These are phyloP conservation scores for Chelidonichthys spinosus DNA, from an alignment of 2,797 vertebrate species.

Conservation along the genomic window DNA sequence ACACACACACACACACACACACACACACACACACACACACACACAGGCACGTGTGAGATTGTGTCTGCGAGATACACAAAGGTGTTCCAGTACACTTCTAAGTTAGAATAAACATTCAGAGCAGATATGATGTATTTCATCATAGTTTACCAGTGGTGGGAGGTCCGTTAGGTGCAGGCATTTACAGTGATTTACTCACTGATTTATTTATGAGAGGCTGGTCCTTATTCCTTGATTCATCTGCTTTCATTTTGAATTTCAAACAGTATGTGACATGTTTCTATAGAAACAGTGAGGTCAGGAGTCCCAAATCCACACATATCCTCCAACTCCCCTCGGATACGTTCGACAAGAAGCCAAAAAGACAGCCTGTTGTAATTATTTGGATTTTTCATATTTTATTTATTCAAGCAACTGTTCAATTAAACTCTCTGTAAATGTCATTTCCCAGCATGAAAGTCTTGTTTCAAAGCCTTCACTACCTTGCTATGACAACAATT, in stretches of 20 bases:
- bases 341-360: background rate
- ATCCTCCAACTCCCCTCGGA: background rate
- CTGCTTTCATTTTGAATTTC: background rate
- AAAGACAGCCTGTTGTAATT: background rate
- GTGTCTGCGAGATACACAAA: constrained; percentile 28
- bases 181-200: background rate
- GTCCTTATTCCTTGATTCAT: background rate
- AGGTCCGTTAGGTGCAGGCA: background rate
- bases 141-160: background rate
- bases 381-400: background rate
- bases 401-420: background rate
- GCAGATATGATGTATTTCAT: constrained; percentile 13
- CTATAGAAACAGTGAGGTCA: background rate
- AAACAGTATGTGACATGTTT: background rate
- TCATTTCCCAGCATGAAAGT: background rate
- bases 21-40: constrained; percentile 8
- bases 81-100: constrained; percentile 2
- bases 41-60: constrained; percentile 46
- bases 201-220: background rate
- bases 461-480: background rate
- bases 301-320: background rate
- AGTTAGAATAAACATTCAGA: constrained; percentile 33
- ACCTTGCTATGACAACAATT: no score
- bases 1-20: constrained; percentile 10
- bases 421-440: background rate